These are phyloP conservation scores for Drosophila nigromelanica DNA, from an alignment of 1,140 invertebrate species.

Conservation along the genomic window DNA sequence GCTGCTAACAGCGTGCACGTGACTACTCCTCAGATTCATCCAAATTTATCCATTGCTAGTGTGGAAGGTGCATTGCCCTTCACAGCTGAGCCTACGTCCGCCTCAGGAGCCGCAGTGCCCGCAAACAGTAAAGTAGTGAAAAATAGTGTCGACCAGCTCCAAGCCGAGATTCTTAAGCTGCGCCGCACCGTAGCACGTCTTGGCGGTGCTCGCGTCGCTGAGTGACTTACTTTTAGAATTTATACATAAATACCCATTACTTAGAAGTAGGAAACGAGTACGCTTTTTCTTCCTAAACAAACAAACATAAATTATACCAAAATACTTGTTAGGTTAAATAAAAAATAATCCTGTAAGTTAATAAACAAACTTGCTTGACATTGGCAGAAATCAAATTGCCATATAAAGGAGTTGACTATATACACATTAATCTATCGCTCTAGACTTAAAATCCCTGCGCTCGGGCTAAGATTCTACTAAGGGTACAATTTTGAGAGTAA, in stretches of 20 bases:
- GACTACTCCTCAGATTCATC: conserved; percentile 66
- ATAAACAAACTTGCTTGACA: conserved; percentile 1
- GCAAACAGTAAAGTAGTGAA: background rate
- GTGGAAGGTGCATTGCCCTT: conserved; percentile 50
- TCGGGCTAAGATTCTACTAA: background rate
- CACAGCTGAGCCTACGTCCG: background rate
- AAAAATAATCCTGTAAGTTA: background rate
- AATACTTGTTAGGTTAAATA: conserved; percentile 2
- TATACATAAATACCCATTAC: too few species aligned
- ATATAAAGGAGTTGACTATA: background rate
- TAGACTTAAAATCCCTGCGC: background rate
- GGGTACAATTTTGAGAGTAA: background rate
- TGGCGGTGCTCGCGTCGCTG: background rate
- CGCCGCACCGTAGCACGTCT: conserved; percentile 45
- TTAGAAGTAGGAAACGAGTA: background rate
- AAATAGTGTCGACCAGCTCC: conserved; percentile 29
- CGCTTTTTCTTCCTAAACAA: background rate
- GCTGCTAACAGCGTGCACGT: conserved; percentile 18
- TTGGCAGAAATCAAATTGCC: background rate
- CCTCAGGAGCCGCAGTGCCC: background rate
- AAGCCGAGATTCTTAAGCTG: conserved; percentile 54
- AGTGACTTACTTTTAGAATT: background rate
- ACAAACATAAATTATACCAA: background rate
- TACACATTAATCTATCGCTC: background rate
- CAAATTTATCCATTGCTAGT: conserved; percentile 62